A percentile compares a stretch with the other conserved stretches of the same genome.
Evolutionary conservation across 2,888 invertebrate species (phyloP).

Genomic region (Cryptus armator): DNA sequence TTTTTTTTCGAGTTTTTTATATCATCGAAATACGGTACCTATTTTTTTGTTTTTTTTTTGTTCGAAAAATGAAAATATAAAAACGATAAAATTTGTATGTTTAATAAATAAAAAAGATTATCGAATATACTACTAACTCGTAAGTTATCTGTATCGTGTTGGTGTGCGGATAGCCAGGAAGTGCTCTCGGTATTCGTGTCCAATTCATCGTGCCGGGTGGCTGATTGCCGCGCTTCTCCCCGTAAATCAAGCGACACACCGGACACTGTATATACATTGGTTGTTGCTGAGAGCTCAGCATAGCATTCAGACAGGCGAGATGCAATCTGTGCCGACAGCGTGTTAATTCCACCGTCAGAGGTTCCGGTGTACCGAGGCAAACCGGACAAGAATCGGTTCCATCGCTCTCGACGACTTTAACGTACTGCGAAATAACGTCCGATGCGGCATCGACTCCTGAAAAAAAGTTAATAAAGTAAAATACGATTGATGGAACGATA

Average conservation of each 20-base stretch:
- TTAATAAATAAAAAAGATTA: background rate
- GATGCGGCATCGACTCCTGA: slow-evolving; percentile 87
- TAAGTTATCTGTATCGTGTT: slow-evolving; percentile 94
- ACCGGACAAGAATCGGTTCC: slow-evolving; percentile 91
- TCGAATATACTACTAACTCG: slow-evolving; percentile 87
- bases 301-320: slow-evolving; percentile 91
- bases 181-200: slow-evolving; percentile 89
- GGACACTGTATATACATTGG: slow-evolving; percentile 93
- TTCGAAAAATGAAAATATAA: too few relatives aligned
- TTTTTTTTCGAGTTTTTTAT: too few relatives aligned
- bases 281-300: slow-evolving; percentile 89
- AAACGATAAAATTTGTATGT: too few relatives aligned
- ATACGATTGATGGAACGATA: background rate
- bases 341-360: slow-evolving; percentile 88
- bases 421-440: slow-evolving; percentile 90
- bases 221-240: slow-evolving; percentile 92
- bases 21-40: too few relatives aligned
- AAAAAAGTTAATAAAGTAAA: slow-evolving; percentile 57
- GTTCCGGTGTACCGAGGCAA: slow-evolving; percentile 87
- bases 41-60: too few relatives aligned
- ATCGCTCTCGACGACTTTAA: slow-evolving; percentile 89
- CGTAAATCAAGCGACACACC: slow-evolving; percentile 94
- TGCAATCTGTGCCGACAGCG: slow-evolving; percentile 94
- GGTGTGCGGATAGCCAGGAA: slow-evolving; percentile 90
- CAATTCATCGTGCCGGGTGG: slow-evolving; percentile 94